Conservation (phyloP, 1,140 invertebrate species). For the Probaryconus sp. region DNA sequence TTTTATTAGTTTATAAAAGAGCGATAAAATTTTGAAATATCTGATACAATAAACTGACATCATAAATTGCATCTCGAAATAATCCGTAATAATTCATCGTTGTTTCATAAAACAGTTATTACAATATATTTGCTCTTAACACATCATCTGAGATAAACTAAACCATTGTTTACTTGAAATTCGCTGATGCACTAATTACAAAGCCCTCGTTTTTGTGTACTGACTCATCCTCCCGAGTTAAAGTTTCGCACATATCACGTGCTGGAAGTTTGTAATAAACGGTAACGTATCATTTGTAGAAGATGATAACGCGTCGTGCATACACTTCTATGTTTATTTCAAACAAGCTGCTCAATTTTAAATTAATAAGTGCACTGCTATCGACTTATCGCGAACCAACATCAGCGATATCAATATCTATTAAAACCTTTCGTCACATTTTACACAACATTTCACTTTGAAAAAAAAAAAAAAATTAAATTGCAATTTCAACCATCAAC, state of each 20-base stretch:
- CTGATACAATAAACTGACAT: too few relatives aligned
- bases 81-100: background rate
- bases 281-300: conserved; percentile 60
- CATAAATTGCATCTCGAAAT: background rate
- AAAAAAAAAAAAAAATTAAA: too few relatives aligned
- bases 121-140: conserved; percentile 26
- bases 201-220: conserved; percentile 44
- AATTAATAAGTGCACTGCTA: conserved; percentile 55
- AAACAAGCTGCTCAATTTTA: conserved; percentile 56
- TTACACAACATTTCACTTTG: too few relatives aligned
- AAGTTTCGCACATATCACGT: conserved; percentile 50
- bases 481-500: too few relatives aligned
- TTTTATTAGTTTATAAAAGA: too few relatives aligned
- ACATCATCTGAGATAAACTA: conserved; percentile 38
- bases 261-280: conserved; percentile 53
- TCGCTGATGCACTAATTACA: conserved; percentile 53
- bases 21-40: too few relatives aligned
- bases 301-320: conserved; percentile 55
- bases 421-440: conserved; percentile 16
- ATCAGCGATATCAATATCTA: conserved; percentile 30
- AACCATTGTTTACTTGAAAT: conserved; percentile 27
- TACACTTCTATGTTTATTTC: conserved; percentile 43
- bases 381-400: conserved; percentile 49
- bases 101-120: conserved; percentile 33
- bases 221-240: conserved; percentile 50